Percentiles rank a stretch among this genome's conserved stretches.
These are phyloP conservation scores for Masticophis lateralis DNA, from an alignment of 2,797 vertebrate genomes.

Conservation along the genomic window DNA sequence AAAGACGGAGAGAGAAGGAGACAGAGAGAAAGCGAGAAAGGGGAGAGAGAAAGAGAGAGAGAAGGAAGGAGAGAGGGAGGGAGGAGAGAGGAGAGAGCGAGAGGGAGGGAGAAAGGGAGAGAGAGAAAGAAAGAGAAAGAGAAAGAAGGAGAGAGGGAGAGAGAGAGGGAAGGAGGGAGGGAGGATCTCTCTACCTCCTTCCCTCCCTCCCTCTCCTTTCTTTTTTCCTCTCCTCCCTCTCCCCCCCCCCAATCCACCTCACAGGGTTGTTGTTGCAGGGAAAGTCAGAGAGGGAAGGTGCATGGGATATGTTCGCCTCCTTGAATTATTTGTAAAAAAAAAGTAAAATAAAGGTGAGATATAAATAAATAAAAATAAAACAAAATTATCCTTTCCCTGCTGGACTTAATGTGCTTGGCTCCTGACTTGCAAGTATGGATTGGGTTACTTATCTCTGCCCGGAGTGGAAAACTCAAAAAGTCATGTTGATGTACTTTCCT, in stretches of 20 bases:
- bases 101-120: too few species aligned
- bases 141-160: too few species aligned
- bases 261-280: neutral
- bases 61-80: too few species aligned
- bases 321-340: neutral
- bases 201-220: too few species aligned
- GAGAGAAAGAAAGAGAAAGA: too few species aligned
- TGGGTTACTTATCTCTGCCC: neutral
- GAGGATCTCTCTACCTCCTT: too few species aligned
- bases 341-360: neutral
- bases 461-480: slow-evolving; percentile 28
- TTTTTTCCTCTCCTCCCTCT: too few species aligned
- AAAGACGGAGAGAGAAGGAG: rapidly evolving
- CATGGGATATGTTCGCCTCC: neutral
- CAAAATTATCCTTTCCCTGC: neutral
- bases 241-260: neutral
- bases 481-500: neutral
- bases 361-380: neutral
- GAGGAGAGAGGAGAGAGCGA: rapidly evolving
- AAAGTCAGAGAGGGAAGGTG: neutral
- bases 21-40: too few species aligned
- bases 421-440: neutral
- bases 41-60: too few species aligned
- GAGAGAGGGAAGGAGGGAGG: too few species aligned
- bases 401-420: neutral